Evolutionary conservation across 2,797 vertebrate genomes (phyloP), one percentile per base, ranked within the genome.

Genomic region (Carapus acus): DNA sequence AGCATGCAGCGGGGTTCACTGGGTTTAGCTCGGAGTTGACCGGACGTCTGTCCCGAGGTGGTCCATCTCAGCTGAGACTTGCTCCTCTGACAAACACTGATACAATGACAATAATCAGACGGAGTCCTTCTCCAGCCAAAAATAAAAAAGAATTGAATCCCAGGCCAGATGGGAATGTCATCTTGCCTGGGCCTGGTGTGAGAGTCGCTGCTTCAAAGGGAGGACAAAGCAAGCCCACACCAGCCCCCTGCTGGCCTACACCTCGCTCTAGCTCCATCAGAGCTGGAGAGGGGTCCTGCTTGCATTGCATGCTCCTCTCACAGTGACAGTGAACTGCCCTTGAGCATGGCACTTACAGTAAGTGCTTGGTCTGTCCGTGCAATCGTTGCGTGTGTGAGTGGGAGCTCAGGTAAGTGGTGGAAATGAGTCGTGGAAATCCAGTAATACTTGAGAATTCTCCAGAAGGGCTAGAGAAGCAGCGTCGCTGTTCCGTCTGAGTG

Each of bases 151-250:
- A 60, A 34, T n/a, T 37, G 53, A 20, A 68, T 62, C 46, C 41
- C 39, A 46, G 33, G 37, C 62, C 55, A 61, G 48, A 54, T 51
- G 55, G 36, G 36, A 49, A 50, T 36, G 43, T 42, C 22, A 51
- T 69, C 44, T 61, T 52, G 52, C 34, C 21, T n/a, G n/a, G 21
- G 9, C 3, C 16, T 7, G 43, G n/a, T 51, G 67, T 7, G 31
- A 13, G 63, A 53, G 31, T 55, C 65, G 53, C 58, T 47, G 49
- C 36, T 51, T 58, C 36, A 36, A 29, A 67, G 65, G 63, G 9
- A 52, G 16, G 24, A 19, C 39, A 44, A 54, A 62, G 66, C 46
- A 39, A 18, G 41, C 43, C 54, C 17, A 11, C 27, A 29, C 49
- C 39, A 41, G 18, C 34, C 18, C 17, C 43, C 55, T 27, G 9